Conservation (phyloP, 2,888 invertebrate genomes). For the Drosophila setosimentum region DNA sequence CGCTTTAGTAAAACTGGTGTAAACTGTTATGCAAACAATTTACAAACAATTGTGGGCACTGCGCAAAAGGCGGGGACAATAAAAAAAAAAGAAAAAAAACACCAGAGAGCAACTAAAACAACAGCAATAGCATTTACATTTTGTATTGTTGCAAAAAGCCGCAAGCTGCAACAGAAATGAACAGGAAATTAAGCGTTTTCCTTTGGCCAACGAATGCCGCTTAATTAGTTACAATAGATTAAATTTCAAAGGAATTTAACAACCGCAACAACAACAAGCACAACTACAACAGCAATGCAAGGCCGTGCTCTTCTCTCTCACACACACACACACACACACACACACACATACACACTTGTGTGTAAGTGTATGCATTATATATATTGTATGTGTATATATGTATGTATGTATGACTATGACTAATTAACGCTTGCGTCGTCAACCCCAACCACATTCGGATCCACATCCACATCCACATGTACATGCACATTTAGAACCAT, state of each 20-base stretch:
- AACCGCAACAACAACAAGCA: constrained; percentile 48
- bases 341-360: not conserved
- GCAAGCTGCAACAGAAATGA: constrained; percentile 69
- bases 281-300: constrained; percentile 11
- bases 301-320: constrained; percentile 19
- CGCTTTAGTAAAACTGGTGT: constrained; percentile 56
- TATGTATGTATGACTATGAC: constrained; percentile 59
- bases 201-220: constrained; percentile 49
- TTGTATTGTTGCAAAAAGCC: constrained; percentile 51
- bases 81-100: not conserved
- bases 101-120: not conserved
- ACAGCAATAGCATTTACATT: constrained; percentile 26
- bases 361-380: no score
- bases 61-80: not conserved
- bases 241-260: constrained; percentile 76
- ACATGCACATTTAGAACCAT: not conserved
- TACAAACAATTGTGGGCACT: constrained; percentile 50
- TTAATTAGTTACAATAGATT: constrained; percentile 81
- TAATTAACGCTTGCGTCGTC: constrained; percentile 57
- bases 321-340: constrained; percentile 2
- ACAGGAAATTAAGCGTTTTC: constrained; percentile 76
- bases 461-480: constrained; percentile 12
- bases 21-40: constrained; percentile 80
- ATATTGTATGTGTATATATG: not conserved
- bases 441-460: constrained; percentile 13